These are phyloP conservation scores for Chrysodeixis includens DNA, from an alignment of 2,888 invertebrate genomes.

Conservation along the genomic window DNA sequence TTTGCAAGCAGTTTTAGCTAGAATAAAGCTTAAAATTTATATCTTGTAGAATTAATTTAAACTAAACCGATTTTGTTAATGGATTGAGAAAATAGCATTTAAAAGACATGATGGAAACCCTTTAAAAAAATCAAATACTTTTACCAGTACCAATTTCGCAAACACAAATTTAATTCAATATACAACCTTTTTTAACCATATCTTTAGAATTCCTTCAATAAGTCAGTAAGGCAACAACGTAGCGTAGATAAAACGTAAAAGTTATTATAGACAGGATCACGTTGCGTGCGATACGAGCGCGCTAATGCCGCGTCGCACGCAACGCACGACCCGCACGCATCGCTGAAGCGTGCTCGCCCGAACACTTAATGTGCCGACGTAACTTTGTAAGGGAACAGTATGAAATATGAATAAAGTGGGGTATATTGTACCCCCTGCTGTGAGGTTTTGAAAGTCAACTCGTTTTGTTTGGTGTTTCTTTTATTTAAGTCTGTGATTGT, in stretches of 20 bases:
- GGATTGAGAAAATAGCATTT: too few species aligned
- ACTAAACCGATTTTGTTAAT: too few species aligned
- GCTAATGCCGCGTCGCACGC: not conserved
- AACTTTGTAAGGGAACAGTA: not conserved
- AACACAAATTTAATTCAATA: too few species aligned
- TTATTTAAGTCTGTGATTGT: too few species aligned
- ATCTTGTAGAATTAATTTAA: too few species aligned
- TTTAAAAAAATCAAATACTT: too few species aligned
- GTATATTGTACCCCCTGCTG: not conserved
- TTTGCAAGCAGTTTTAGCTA: too few species aligned
- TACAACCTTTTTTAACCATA: too few species aligned
- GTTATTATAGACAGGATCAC: slow-evolving; percentile 1
- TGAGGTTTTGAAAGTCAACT: not conserved
- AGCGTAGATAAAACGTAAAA: slow-evolving; percentile 4
- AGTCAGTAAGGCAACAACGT: not conserved
- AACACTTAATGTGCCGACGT: not conserved
- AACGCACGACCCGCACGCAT: not conserved
- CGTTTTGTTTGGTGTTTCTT: not conserved
- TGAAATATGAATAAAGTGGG: not conserved
- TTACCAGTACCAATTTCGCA: too few species aligned
- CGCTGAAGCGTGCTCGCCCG: not conserved
- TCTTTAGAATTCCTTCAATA: not conserved
- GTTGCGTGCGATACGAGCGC: slow-evolving; percentile 3
- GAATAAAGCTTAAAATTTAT: too few species aligned
- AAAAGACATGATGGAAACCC: too few species aligned